phyloP scores from a whole-genome alignment of 2,888 invertebrate species.

The Acheta domesticus region DNA sequence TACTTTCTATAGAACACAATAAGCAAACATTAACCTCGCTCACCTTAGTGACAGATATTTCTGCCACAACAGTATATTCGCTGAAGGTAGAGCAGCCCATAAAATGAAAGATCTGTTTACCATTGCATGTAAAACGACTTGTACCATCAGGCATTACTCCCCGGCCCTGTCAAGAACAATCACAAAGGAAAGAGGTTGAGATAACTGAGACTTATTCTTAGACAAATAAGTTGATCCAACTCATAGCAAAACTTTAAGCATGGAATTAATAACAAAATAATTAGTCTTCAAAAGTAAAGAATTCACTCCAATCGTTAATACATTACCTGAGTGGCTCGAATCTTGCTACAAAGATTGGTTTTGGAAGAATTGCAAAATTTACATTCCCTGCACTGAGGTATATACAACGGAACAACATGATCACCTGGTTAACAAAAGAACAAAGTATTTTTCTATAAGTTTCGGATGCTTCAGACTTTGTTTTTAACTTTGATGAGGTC shows the following conservation, averaged over 20 bases:
- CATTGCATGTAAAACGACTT: conserved; percentile 76
- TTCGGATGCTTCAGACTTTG: neutral
- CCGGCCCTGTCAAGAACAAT: conserved; percentile 57
- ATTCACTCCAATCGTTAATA: neutral
- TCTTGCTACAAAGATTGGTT: conserved; percentile 95
- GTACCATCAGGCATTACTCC: conserved; percentile 93
- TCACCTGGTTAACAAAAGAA: conserved; percentile 58
- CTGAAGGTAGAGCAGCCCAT: conserved; percentile 97
- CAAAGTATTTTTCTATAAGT: neutral
- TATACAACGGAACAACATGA: conserved; percentile 94
- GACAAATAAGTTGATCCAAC: too few relatives aligned
- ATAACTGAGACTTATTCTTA: too few relatives aligned
- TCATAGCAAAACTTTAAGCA: too few relatives aligned
- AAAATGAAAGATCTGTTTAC: conserved; percentile 78
- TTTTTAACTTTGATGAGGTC: neutral
- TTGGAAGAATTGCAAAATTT: conserved; percentile 94
- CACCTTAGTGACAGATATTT: conserved; percentile 93
- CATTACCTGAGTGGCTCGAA: conserved; percentile 67
- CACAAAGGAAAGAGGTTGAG: neutral
- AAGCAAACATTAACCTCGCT: conserved; percentile 26
- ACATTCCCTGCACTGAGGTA: conserved; percentile 95
- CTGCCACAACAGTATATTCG: conserved; percentile 91
- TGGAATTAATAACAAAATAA: too few relatives aligned
- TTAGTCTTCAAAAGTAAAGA: too few relatives aligned
- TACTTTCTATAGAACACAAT: too few relatives aligned